A percentile compares a stretch with the other conserved stretches of the same genome.
Evolutionary conservation across 2,113 vertebrate genomes (phyloP).

Genomic region (Gorilla gorilla): DNA sequence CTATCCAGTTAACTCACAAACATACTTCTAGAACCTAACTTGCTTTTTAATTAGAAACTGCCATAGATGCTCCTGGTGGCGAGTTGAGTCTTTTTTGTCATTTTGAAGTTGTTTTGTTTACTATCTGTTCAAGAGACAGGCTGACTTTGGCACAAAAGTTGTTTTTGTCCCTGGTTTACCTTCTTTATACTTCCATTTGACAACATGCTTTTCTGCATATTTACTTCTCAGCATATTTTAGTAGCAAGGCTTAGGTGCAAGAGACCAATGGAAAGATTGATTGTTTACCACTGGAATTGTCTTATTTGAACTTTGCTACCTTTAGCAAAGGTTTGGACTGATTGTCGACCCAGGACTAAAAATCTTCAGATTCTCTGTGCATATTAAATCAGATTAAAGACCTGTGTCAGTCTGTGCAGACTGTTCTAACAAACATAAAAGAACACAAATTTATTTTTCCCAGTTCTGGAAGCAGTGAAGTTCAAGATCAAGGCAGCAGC

Average conservation of each 20-base stretch:
- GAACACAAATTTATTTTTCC: not conserved
- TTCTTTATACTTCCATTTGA: not conserved
- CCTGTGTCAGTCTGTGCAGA: not conserved
- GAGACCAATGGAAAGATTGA: not conserved
- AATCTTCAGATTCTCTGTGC: not conserved
- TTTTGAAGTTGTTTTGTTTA: not conserved
- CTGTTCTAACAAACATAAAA: not conserved
- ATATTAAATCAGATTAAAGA: constrained; percentile 44
- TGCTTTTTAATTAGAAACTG: not conserved
- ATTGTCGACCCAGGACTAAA: constrained; percentile 31
- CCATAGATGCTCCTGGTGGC: not conserved
- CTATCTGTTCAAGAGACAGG: not conserved
- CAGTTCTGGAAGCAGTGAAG: not conserved
- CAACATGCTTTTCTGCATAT: not conserved
- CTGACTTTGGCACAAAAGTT: not conserved
- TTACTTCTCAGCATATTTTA: not conserved
- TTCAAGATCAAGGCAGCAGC: not conserved
- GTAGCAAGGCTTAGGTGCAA: not conserved
- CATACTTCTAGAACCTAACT: not conserved
- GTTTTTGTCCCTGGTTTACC: not conserved
- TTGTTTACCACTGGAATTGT: not conserved
- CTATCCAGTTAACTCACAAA: not conserved
- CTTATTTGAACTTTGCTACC: constrained; percentile 29
- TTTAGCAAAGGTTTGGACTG: not conserved
- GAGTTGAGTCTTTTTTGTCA: not conserved